phyloP scores from a whole-genome alignment of 2,888 invertebrate genomes.

The Yponomeuta malinellus region DNA sequence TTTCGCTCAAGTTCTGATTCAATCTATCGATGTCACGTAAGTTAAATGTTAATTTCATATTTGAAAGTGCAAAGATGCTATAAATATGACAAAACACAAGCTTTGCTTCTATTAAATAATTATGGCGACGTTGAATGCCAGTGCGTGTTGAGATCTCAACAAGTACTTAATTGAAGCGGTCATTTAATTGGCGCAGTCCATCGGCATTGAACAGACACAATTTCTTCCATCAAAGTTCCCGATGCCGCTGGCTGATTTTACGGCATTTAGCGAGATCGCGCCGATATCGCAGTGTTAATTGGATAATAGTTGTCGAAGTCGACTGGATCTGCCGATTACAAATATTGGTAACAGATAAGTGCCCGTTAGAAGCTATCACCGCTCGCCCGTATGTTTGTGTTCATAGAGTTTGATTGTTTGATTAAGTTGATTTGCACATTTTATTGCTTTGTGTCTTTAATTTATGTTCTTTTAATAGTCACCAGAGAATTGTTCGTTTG shows the following conservation, averaged over 20 bases:
- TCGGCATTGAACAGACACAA: conserved; percentile 18
- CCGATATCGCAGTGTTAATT: conserved; percentile 39
- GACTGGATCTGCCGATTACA: conserved; percentile 13
- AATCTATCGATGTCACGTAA: no score
- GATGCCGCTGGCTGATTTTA: conserved; percentile 31
- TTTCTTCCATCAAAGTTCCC: conserved; percentile 27
- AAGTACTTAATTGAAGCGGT: not conserved
- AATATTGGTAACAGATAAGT: conserved; percentile 19
- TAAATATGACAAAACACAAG: no score
- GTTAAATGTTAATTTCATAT: no score
- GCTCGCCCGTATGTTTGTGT: conserved; percentile 14
- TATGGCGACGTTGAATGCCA: no score
- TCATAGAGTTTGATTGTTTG: not conserved
- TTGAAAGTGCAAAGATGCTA: no score
- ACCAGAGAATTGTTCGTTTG: not conserved
- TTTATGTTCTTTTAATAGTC: not conserved
- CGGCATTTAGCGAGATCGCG: conserved; percentile 35
- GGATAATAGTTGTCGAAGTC: conserved; percentile 31
- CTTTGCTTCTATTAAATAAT: no score
- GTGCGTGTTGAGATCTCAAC: no score
- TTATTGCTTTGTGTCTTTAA: not conserved
- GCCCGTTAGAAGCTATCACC: conserved; percentile 17
- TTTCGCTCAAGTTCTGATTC: no score
- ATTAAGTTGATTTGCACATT: not conserved
- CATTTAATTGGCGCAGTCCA: conserved; percentile 10